A percentile compares a stretch with the other conserved stretches of the same genome.
Evolutionary conservation across 2,888 invertebrate genomes (phyloP).

Genomic region (Plebejus melissa): DNA sequence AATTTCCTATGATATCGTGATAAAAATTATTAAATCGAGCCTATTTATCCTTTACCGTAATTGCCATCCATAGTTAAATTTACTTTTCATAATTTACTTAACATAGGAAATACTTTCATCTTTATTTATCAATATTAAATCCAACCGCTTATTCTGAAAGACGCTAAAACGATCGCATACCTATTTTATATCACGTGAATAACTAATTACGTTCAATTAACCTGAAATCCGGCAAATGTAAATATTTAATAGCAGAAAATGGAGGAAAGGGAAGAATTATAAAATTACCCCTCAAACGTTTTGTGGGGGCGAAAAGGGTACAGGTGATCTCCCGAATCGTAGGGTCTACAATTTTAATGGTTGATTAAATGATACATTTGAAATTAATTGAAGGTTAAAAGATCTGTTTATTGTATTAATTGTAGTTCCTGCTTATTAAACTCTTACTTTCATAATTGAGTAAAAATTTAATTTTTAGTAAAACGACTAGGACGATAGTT

Average conservation of each 20-base stretch:
- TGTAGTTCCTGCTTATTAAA: background rate
- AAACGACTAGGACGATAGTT: too few species aligned
- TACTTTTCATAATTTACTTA: background rate
- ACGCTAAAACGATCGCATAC: slow-evolving; percentile 6
- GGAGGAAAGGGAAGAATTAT: slow-evolving; percentile 73
- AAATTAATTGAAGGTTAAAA: background rate
- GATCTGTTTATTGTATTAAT: background rate
- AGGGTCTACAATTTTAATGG: slow-evolving; percentile 30
- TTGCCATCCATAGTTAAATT: background rate
- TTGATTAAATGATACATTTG: background rate
- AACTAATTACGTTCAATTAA: slow-evolving; percentile 56
- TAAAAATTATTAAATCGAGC: too few species aligned
- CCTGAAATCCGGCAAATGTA: slow-evolving; percentile 60
- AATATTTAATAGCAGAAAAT: slow-evolving; percentile 73
- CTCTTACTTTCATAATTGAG: too few species aligned
- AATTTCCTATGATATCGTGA: too few species aligned
- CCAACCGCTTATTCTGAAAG: background rate
- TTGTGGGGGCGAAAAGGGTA: slow-evolving; percentile 62
- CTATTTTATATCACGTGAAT: slow-evolving; percentile 43
- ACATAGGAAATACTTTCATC: background rate
- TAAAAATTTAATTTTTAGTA: too few species aligned
- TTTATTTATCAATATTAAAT: background rate
- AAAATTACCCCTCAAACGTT: slow-evolving; percentile 71
- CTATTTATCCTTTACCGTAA: too few species aligned
- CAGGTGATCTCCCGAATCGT: slow-evolving; percentile 49